Evolutionary conservation across 2,797 vertebrate species (phyloP).

Genomic region (Mormyrops boulengeri): DNA sequence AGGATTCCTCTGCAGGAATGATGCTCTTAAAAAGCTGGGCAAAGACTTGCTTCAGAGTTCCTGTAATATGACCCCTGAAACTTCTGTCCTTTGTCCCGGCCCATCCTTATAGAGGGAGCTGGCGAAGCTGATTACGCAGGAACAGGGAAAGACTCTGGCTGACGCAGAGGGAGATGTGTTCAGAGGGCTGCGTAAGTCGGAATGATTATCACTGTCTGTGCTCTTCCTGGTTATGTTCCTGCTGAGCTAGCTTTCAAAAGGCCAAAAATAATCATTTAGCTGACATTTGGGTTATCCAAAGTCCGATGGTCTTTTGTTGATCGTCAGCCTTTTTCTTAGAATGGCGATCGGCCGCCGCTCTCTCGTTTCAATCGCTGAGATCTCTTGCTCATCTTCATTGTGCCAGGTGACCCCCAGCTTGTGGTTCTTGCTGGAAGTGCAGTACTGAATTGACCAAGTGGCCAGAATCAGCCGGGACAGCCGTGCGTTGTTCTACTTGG

Average conservation of each 20-base stretch:
- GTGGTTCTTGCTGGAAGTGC: neutral
- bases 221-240: neutral
- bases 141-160: slow-evolving; percentile 94
- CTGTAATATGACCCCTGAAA: neutral
- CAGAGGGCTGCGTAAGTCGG: slow-evolving; percentile 88
- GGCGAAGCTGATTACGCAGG: slow-evolving; percentile 81
- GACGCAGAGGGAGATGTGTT: slow-evolving; percentile 96
- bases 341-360: neutral
- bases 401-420: neutral
- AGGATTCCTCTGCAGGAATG: neutral
- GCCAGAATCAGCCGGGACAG: neutral
- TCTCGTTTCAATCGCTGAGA: neutral
- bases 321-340: neutral
- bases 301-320: neutral
- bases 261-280: neutral
- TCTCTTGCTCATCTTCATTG: neutral
- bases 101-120: slow-evolving; percentile 82
- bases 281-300: neutral
- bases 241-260: neutral
- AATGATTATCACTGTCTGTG: neutral
- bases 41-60: neutral
- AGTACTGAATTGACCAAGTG: neutral
- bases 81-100: neutral
- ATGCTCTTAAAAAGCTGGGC: neutral
- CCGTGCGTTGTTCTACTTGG: neutral